Evolutionary conservation across 2,888 invertebrate species (phyloP).

Genomic region (Lacanobia oleracea): DNA sequence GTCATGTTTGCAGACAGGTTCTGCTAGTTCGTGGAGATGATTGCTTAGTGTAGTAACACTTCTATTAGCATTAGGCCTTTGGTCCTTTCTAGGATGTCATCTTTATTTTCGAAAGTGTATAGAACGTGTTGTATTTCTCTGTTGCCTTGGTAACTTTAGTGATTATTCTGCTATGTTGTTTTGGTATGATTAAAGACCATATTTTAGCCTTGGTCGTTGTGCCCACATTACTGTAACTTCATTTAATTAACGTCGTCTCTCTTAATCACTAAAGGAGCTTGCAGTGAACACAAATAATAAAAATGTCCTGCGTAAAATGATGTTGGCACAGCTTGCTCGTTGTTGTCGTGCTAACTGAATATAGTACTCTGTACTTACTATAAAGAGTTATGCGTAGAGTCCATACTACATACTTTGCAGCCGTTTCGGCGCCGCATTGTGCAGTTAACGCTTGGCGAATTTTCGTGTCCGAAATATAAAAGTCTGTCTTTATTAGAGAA

Average conservation of each 20-base stretch:
- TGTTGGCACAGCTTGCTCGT: constrained; percentile 67
- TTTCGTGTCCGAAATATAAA: not conserved
- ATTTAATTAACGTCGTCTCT: not conserved
- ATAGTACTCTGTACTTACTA: constrained; percentile 23
- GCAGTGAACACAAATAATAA: constrained; percentile 4
- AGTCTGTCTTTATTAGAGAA: not conserved
- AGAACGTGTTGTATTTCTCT: not conserved
- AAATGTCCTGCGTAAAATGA: constrained; percentile 50
- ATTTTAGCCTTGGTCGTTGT: not conserved
- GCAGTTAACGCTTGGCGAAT: constrained; percentile 21
- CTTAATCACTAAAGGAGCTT: constrained; percentile 3
- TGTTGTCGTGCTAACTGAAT: constrained; percentile 60
- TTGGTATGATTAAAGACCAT: not conserved
- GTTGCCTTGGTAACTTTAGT: not conserved
- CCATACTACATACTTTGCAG: constrained; percentile 39
- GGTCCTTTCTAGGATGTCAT: not conserved
- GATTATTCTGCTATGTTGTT: not conserved
- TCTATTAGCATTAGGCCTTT: constrained; percentile 32
- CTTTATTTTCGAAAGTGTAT: constrained; percentile 23
- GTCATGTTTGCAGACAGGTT: constrained; percentile 74
- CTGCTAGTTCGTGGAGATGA: constrained; percentile 59
- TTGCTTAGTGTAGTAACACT: constrained; percentile 39
- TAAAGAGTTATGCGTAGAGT: constrained; percentile 56
- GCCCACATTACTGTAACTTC: not conserved
- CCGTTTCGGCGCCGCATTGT: constrained; percentile 45